Conservation (phyloP, 2,888 invertebrate genomes). For the Tetanocera ferruginea region DNA sequence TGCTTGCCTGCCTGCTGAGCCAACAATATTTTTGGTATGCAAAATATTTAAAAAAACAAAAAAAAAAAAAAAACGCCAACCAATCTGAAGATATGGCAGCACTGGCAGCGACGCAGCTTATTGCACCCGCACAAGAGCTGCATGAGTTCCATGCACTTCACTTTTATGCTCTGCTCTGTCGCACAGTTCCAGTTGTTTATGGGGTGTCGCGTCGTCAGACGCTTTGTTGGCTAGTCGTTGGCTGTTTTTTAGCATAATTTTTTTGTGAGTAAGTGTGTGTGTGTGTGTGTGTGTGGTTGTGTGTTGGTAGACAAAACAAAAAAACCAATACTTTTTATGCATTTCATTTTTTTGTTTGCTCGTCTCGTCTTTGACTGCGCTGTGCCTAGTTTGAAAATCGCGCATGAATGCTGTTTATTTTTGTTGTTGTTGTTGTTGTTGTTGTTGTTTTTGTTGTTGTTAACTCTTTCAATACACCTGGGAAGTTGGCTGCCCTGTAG, state of each 20-base stretch:
- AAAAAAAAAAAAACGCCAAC: not conserved
- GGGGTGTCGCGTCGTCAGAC: slow-evolving; percentile 21
- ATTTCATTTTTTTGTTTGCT: not conserved
- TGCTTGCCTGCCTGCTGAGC: slow-evolving; percentile 12
- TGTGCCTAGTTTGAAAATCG: not conserved
- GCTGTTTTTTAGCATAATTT: not conserved
- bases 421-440: not conserved
- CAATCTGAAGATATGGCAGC: not conserved
- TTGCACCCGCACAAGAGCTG: slow-evolving; percentile 35
- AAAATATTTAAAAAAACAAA: slow-evolving; percentile 23
- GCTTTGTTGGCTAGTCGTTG: slow-evolving; percentile 20
- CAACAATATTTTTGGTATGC: slow-evolving; percentile 26
- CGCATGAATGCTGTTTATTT: slow-evolving; percentile 2
- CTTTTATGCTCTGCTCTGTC: not conserved
- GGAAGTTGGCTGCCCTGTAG: too few species aligned
- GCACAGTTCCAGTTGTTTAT: slow-evolving; percentile 1
- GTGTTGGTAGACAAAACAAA: slow-evolving; percentile 29
- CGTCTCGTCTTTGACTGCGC: slow-evolving; percentile 9
- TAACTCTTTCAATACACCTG: too few species aligned
- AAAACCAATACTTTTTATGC: slow-evolving; percentile 1
- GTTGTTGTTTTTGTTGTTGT: too few species aligned
- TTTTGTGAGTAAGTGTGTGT: too few species aligned
- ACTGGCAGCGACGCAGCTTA: not conserved
- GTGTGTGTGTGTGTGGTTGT: too few species aligned
- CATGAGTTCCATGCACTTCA: slow-evolving; percentile 33